Percentiles rank a stretch among this genome's conserved stretches.
Conservation (phyloP, 2,797 vertebrate species). For the Tapera naevia region DNA sequence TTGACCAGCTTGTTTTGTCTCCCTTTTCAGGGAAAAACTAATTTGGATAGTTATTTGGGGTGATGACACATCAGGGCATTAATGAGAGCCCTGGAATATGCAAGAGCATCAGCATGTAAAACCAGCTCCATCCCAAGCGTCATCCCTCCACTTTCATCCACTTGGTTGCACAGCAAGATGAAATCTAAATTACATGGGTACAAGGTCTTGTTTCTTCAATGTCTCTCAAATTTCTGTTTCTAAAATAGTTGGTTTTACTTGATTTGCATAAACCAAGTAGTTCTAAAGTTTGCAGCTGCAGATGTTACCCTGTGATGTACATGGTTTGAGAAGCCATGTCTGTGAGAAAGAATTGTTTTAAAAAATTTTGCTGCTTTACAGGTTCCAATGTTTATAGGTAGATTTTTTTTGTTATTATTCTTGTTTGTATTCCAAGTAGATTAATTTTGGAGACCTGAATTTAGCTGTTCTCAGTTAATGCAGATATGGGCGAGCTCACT, state of each 20-base stretch:
- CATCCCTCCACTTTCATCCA: neutral
- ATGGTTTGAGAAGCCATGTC: neutral
- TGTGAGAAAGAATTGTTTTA: neutral
- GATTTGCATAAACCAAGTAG: neutral
- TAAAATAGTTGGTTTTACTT: neutral
- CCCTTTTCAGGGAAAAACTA: neutral
- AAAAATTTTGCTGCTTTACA: neutral
- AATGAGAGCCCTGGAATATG: neutral
- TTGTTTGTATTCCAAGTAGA: neutral
- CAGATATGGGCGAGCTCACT: neutral
- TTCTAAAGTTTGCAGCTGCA: constrained; percentile 37
- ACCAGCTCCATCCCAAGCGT: neutral
- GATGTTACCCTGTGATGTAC: neutral
- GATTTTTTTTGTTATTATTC: neutral
- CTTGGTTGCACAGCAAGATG: neutral
- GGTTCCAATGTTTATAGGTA: neutral
- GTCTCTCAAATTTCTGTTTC: neutral
- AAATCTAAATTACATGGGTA: neutral
- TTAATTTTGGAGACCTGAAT: neutral
- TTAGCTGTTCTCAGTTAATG: neutral
- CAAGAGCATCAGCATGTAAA: neutral
- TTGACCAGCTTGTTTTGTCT: neutral
- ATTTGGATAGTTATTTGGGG: neutral
- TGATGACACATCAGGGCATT: neutral
- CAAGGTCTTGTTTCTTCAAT: neutral